Base-by-base conservation (phyloP, 2,113 vertebrate species). In the Sitta europaea region DNA sequence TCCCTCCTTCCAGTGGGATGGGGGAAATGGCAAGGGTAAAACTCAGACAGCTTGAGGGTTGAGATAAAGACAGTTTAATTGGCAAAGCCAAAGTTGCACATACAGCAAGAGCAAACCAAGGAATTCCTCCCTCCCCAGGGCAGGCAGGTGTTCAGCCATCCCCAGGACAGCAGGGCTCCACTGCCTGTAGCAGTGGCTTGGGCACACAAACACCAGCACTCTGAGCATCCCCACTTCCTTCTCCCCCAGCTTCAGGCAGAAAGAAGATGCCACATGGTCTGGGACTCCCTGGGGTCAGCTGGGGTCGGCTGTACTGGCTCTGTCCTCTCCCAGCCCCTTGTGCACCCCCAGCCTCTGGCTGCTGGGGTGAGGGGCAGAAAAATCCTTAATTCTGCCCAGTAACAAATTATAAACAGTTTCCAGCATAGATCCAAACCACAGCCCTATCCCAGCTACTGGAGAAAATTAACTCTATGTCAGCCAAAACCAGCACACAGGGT, bases 151-250 rank as follows among this genome's bases (percentile, higher is more conserved):
- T 28, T 57, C 76, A 74, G 53, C n/a, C 53, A 54, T 22, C 5
- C 70, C 53, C 47, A 61, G 70, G 21, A 27, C 38, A 54, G 38
- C 38, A 74, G 24, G n/a, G 28, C 25, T 68, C 40, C 10, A 7
- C 16, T 21, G 15, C 40, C 31, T 0, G 0, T 11, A 12, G 8
- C 7, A 9, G n/a, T 61, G 78, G 42, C 40, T 31, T 47, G 25
- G 47, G 62, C 58, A 61, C 24, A 14, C 40, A 48, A 82, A 54
- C 31, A 54, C 10, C 62, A 54, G 33, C 40, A 28, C n/a, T 42
- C 11, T 68, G 21, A 45, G 27, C 22, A 74, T 27, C 21, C n/a
- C 54, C 40, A 27, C 16, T 68, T 59, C 24, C 45, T n/a, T 10
- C 38, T 53, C 47, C 28, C 47, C 24, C 29, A 25, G 13, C 7